Evolutionary conservation across 2,797 vertebrate genomes (phyloP), one percentile per base, ranked within the genome.

Genomic region (Thamnophis elegans): DNA sequence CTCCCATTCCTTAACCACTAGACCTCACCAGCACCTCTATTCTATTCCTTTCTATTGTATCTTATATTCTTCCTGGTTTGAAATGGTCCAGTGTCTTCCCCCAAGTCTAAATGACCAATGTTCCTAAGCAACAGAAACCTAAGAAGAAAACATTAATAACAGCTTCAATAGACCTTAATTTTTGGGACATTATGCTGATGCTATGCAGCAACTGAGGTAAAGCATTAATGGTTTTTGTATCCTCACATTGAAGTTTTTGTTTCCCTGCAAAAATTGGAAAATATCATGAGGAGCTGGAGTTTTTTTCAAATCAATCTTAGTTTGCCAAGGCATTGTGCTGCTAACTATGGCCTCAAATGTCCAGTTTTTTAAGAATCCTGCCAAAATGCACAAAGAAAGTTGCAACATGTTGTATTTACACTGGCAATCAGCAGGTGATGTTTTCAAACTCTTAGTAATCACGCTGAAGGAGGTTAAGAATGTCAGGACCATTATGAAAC

Each of bases 241-340:
- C 54, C 58, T 87, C 28, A 73, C 59, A 90, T 60, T 55, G 42
- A 90, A 82, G 16, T 93, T 85, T 93, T 88, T 93, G 20, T n/a
- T 87, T 54, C 25, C 28, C 0, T 87, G 16, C 42, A 90, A 87
- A 87, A 78, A 55, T 12, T 60, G n/a, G 68, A 86, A 87, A 91
- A 87, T 51, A 32, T 78, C 8, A 47, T 59, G 20, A 53, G 55
- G 53, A 53, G 42, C 10, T 88, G 0, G 0, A 87, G 25, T n/a
- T 78, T 62, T 47, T 89, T 78, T 90, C 28, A 59, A 88, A 90
- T 88, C 20, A 36, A 28, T 55, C n/a, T 90, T 87, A 22, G 20
- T 28, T 87, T 58, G 54, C 88, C 18, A 51, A 51, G 13, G 22
- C 51, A 68, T 32, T 87, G 32, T 59, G 56, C 20, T 87, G 13